Base-by-base conservation (phyloP, 1,140 invertebrate genomes). In the Drusus annulatus region DNA sequence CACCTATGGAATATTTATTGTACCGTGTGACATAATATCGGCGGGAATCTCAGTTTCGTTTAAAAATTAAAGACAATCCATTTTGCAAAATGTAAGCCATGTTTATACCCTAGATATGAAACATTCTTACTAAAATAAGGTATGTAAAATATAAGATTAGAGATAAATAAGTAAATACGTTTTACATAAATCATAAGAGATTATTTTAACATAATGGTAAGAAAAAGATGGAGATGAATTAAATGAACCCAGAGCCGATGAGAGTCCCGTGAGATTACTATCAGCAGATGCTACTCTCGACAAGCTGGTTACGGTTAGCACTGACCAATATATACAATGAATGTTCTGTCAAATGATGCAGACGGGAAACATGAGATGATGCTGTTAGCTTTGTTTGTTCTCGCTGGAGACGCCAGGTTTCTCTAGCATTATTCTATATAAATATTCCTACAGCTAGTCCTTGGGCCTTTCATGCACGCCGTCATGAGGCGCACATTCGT, bases 1-100 rank as follows among this genome's bases (percentile, higher is more conserved):
- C 19, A 71, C 19, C 68, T 71, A 71, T 71, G 68, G 68, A 71
- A 71, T 71, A 71, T 71, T 71, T 21, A 52, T 71, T 15, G 68
- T 51, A 71, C 36, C 68, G 68, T 71, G 51, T 71, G 51, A 51
- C 25, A 51, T 71, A 16, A 71, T 51, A 51, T 51, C 62, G 62
- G 25, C 8, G 45, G 68, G 23, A 71, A 51, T 71, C 36, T 71
- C 21, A 71, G 36, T 68, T 62, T 62, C 60, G 17, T 62, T 62
- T 23, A 23, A 17, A 17, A 10, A 19, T 23, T 62, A 62, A 62
- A 62, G 60, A 62, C 60, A 23, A 28, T 19, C 60, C 19, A 19
- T 56, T 19, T 56, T 56, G 54, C 19, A 16, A 28, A 17, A 62
- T 23, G 60, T 62, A 62, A 62, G 60, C 25, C 65, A 69, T 51